Evolutionary conservation across 2,797 vertebrate genomes (phyloP).

Genomic region (Pitangus sulphuratus): DNA sequence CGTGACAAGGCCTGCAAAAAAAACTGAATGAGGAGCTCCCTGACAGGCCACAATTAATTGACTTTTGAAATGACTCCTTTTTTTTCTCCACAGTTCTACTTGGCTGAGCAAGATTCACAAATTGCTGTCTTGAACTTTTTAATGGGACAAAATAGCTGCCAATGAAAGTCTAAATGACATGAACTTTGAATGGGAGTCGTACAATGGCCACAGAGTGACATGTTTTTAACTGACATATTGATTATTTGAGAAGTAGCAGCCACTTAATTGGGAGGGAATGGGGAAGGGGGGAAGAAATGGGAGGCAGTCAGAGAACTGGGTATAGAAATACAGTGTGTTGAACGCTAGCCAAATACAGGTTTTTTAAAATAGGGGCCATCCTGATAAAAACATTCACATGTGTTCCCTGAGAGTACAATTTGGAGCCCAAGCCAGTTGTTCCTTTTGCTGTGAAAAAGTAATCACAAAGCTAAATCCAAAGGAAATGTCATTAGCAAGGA

Average conservation of each 20-base stretch:
- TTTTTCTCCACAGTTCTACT: conserved; percentile 68
- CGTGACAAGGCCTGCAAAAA: neutral
- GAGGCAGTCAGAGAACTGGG: neutral
- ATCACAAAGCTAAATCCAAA: neutral
- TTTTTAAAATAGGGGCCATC: neutral
- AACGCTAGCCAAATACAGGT: neutral
- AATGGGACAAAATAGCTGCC: conserved; percentile 80
- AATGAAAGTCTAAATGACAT: conserved; percentile 84
- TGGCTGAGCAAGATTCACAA: conserved; percentile 82
- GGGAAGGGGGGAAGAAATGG: neutral
- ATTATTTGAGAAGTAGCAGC: conserved; percentile 65
- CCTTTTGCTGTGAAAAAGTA: neutral
- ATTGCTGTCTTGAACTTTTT: conserved; percentile 83
- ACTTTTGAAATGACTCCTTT: conserved; percentile 81
- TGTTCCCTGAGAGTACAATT: neutral
- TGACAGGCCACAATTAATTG: conserved; percentile 77
- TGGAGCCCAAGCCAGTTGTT: neutral
- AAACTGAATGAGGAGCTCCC: conserved; percentile 49
- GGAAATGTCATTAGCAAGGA: neutral
- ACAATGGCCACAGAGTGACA: conserved; percentile 75
- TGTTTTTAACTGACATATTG: conserved; percentile 75
- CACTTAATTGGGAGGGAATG: neutral
- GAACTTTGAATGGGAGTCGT: conserved; percentile 69
- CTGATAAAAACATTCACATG: neutral
- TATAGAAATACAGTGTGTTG: neutral